phyloP scores from a whole-genome alignment of 2,113 vertebrate genomes.

The Phaetusa simplex region DNA sequence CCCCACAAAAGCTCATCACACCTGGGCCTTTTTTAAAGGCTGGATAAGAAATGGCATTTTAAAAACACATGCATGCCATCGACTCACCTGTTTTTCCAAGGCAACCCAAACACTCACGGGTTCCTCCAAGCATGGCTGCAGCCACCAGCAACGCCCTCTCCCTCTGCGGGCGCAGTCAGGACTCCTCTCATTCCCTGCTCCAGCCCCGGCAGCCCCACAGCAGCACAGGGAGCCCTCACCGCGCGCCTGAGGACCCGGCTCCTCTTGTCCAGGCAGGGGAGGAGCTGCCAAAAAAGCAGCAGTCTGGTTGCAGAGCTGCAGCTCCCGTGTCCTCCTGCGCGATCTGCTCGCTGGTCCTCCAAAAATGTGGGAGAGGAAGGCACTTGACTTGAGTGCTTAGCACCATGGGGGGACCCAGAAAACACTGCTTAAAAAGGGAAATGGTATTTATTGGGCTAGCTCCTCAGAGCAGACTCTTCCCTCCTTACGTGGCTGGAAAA shows the following conservation, averaged over 20 bases:
- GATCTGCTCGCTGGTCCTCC: not conserved
- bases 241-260: not conserved
- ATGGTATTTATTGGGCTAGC: not conserved
- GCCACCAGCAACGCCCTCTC: not conserved
- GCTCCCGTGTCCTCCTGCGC: not conserved
- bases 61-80: fast-evolving
- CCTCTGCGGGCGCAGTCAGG: not conserved
- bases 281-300: not conserved
- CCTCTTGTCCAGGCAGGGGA: not conserved
- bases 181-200: not conserved
- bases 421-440: not conserved
- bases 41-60: not conserved
- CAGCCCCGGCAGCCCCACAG: not conserved
- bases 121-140: not conserved
- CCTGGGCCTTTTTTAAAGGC: not conserved
- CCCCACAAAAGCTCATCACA: not conserved
- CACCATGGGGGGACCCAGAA: not conserved
- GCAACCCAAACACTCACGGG: not conserved
- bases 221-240: not conserved
- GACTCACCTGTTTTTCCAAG: not conserved
- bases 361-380: not conserved
- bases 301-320: not conserved
- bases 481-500: not conserved
- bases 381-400: not conserved
- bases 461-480: not conserved